Conservation (phyloP, 1,140 invertebrate genomes). For the Plodia interpunctella region DNA sequence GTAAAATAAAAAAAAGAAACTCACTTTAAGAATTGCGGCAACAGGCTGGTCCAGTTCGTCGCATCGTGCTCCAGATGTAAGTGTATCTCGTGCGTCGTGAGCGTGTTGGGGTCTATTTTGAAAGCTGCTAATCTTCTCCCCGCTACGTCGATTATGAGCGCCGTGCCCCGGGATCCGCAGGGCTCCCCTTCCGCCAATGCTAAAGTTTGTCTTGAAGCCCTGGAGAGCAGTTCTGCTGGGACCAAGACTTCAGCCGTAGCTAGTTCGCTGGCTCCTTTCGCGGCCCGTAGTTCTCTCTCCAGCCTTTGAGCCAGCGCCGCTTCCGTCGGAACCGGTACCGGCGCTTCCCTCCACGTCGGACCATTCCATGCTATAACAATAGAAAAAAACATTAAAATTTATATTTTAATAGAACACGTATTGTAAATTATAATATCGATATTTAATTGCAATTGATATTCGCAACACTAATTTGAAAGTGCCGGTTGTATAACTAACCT, state of each 20-base stretch:
- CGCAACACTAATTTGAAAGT: neutral
- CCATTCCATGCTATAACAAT: constrained; percentile 67
- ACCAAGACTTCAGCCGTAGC: constrained; percentile 88
- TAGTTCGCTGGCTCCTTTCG: constrained; percentile 84
- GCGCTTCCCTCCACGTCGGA: constrained; percentile 64
- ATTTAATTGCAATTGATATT: neutral
- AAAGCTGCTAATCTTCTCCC: constrained; percentile 82
- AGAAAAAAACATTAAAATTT: constrained; percentile 31
- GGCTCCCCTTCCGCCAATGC: constrained; percentile 90
- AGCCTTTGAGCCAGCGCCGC: constrained; percentile 81
- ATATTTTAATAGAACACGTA: neutral
- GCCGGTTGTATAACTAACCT: neutral
- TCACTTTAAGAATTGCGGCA: constrained; percentile 92
- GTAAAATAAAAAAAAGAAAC: constrained; percentile 45
- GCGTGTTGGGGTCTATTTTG: constrained; percentile 88
- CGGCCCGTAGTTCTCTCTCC: constrained; percentile 85
- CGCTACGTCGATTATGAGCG: constrained; percentile 86
- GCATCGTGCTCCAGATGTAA: constrained; percentile 89
- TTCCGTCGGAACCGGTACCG: constrained; percentile 63
- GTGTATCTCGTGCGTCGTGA: constrained; percentile 91
- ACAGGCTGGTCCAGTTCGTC: constrained; percentile 87
- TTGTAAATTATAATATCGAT: neutral
- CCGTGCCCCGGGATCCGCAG: constrained; percentile 88
- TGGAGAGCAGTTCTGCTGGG: constrained; percentile 85
- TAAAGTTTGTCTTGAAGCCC: constrained; percentile 86